Base-by-base conservation (phyloP, 2,113 vertebrate genomes). In the Indicator maculatus region DNA sequence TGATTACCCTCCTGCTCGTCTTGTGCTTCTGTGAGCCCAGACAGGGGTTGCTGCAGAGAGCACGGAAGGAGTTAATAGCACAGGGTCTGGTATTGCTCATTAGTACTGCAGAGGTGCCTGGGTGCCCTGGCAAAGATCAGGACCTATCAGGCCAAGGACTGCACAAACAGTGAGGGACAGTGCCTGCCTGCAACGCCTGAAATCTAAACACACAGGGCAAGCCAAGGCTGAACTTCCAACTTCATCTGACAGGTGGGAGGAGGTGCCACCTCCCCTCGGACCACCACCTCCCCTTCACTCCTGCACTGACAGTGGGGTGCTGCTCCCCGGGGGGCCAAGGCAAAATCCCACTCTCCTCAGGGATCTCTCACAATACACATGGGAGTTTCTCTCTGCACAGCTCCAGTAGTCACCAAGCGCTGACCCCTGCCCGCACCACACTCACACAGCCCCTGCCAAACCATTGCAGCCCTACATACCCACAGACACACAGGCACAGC, bases 81-180 rank as follows among this genome's bases (percentile, higher is more conserved):
- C 73, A 81, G 38, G 18, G 23, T 44, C 50, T 81, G 44, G 11
- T 60, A 64, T 13, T 78, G 81, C 63, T 84, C 45, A 58, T 78
- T 72, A 81, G 31, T 69, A 61, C 52, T 63, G 50, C 77, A 84
- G 74, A 84, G 44, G 39, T 69, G 36, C 79, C 75, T 9, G 1
- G 15, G n/a, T 83, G 56, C 79, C 67, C 72, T 83, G 61, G 77
- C 59, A 89, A 88, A 93, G 39, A 53, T 39, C 27, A 55, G 86
- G 59, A 72, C 23, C 77, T 90, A 39, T 8, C 2, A 16, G 52
- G 52, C 38, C 89, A 90, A 84, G 66, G 65, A 47, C 78, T 81
- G 30, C 67, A 58, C 86, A 95, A 95, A 86, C 58, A 94, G 23
- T 28, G 66, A 76, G n/a, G 59, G 75, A 88, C 73, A 86, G 41